phyloP scores from a whole-genome alignment of 2,888 invertebrate species.

The Phaedon cochleariae region DNA sequence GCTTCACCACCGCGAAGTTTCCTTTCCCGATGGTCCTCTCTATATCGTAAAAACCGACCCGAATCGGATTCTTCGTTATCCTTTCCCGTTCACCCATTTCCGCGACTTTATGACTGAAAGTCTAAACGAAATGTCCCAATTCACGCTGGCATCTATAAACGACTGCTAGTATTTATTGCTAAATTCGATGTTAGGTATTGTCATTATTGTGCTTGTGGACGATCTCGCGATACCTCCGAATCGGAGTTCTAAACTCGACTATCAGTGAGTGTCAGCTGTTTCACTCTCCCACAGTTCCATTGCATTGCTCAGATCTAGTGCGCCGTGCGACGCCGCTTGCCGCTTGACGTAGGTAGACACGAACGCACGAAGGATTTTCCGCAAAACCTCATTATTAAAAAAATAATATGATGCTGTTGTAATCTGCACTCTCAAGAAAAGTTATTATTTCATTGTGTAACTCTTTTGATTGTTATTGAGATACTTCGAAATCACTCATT shows the following conservation, averaged over 20 bases:
- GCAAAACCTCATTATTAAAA: conserved; percentile 10
- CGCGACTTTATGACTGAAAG: conserved; percentile 41
- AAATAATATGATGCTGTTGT: too few relatives aligned
- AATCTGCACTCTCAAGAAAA: too few relatives aligned
- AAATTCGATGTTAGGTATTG: conserved; percentile 55
- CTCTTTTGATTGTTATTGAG: too few relatives aligned
- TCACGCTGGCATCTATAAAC: conserved; percentile 26
- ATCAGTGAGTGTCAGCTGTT: conserved; percentile 45
- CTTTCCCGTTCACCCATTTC: conserved; percentile 60
- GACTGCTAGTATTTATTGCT: conserved; percentile 50
- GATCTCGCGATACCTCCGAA: conserved; percentile 43
- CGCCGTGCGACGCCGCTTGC: conserved; percentile 40
- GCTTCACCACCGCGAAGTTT: conserved; percentile 98
- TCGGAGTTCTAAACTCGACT: conserved; percentile 50
- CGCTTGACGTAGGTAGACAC: conserved; percentile 35
- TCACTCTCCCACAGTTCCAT: conserved; percentile 32
- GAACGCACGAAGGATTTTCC: conserved; percentile 35
- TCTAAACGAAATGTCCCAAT: conserved; percentile 35
- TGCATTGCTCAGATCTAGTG: conserved; percentile 45
- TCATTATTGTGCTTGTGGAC: conserved; percentile 48
- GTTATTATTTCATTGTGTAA: too few relatives aligned
- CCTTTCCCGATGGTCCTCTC: conserved; percentile 98
- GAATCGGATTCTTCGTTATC: conserved; percentile 67
- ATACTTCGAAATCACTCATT: too few relatives aligned
- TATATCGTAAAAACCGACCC: conserved; percentile 97